phyloP scores from a whole-genome alignment of 2,888 invertebrate species.

The Erpobdella octoculata region DNA sequence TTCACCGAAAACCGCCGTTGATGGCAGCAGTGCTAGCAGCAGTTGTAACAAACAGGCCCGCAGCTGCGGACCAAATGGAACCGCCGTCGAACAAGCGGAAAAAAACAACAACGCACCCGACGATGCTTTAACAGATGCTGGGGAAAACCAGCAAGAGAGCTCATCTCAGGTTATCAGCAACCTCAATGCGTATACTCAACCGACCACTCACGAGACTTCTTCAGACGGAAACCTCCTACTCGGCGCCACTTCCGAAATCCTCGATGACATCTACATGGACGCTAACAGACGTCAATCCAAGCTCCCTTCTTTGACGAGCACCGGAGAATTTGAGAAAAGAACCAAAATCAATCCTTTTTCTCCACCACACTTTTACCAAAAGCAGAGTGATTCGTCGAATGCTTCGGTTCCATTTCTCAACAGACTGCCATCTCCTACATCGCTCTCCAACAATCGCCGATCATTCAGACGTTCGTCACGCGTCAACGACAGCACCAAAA shows the following conservation, averaged over 20 bases:
- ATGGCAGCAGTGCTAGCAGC: not conserved
- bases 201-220: not conserved
- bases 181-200: not conserved
- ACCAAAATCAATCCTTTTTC: not conserved
- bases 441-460: not conserved
- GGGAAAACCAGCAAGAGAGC: not conserved
- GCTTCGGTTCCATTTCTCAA: not conserved
- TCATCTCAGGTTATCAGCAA: not conserved
- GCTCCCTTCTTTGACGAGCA: not conserved
- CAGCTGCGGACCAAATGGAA: not conserved
- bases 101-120: not conserved
- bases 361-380: not conserved
- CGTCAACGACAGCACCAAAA: not conserved
- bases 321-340: not conserved
- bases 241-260: not conserved
- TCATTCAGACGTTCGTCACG: not conserved
- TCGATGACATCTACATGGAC: not conserved
- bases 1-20: not conserved
- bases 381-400: slow-evolving; percentile 8
- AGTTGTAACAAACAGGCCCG: not conserved
- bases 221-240: not conserved
- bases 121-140: too few relatives aligned
- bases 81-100: not conserved
- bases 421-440: not conserved
- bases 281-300: not conserved